Percentiles rank a stretch among this genome's conserved stretches.
Evolutionary conservation across 2,888 invertebrate species (phyloP).

Genomic region (Pterostichus niger): DNA sequence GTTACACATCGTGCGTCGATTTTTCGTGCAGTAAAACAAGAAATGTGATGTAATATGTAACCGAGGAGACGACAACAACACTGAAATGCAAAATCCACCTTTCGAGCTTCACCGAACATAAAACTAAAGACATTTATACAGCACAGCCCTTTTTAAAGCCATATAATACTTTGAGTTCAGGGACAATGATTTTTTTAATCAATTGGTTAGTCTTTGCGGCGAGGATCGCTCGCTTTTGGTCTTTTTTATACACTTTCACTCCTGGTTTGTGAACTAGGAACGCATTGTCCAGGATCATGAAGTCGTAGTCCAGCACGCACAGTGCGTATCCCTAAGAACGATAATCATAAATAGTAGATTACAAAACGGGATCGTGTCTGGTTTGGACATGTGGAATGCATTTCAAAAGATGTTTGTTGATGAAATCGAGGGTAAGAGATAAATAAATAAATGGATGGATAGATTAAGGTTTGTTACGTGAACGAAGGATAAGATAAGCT

Average conservation of each 20-base stretch:
- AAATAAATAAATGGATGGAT: slow-evolving; percentile 1
- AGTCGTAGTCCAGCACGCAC: slow-evolving; percentile 94
- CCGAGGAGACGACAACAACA: slow-evolving; percentile 21
- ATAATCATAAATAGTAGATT: no score
- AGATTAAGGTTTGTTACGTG: no score
- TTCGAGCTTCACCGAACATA: background rate
- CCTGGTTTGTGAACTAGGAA: slow-evolving; percentile 95
- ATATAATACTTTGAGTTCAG: slow-evolving; percentile 91
- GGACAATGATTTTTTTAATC: slow-evolving; percentile 89
- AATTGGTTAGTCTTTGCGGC: slow-evolving; percentile 88
- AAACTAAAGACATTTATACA: slow-evolving; percentile 78
- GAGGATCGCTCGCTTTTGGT: slow-evolving; percentile 86
- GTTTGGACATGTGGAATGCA: no score
- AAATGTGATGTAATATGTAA: background rate
- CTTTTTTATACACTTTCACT: slow-evolving; percentile 90
- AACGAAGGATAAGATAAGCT: no score
- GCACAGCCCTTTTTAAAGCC: slow-evolving; percentile 89
- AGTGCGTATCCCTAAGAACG: slow-evolving; percentile 89
- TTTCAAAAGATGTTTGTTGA: slow-evolving; percentile 66
- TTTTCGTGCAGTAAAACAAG: slow-evolving; percentile 20
- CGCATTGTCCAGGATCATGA: slow-evolving; percentile 95
- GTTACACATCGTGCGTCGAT: slow-evolving; percentile 44
- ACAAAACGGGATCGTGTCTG: no score
- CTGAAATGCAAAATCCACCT: slow-evolving; percentile 25
- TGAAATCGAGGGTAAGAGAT: background rate